Percentiles rank a stretch among this genome's conserved stretches.
Evolutionary conservation across 2,113 vertebrate genomes (phyloP).

Genomic region (zebrafish (Danio rerio)): GRCz12tu NC_133183.1:17259501-17260000

Average conservation of each 20-base stretch:
- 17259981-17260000: constrained; percentile 59
- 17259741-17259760: background rate
- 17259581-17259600: constrained; percentile 35
- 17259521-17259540: constrained; percentile 78
- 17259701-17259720: constrained; percentile 31
- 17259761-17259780: constrained; percentile 2
- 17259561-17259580: constrained; percentile 35
- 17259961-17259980: constrained; percentile 59
- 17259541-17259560: constrained; percentile 78
- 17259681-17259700: constrained; percentile 25
- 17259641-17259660: background rate
- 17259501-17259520: constrained; percentile 79
- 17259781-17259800: background rate
- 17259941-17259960: constrained; percentile 54
- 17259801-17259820: constrained; percentile 20
- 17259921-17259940: constrained; percentile 3
- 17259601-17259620: constrained; percentile 37
- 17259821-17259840: constrained; percentile 35
- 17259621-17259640: constrained; percentile 32
- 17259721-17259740: constrained; percentile 26
- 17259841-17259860: constrained; percentile 46
- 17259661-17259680: background rate
- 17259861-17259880: constrained; percentile 47
- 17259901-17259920: background rate
- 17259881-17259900: constrained; percentile 42